phyloP scores from a whole-genome alignment of 1,140 invertebrate genomes.

The Dinothrombium tinctorium region DNA sequence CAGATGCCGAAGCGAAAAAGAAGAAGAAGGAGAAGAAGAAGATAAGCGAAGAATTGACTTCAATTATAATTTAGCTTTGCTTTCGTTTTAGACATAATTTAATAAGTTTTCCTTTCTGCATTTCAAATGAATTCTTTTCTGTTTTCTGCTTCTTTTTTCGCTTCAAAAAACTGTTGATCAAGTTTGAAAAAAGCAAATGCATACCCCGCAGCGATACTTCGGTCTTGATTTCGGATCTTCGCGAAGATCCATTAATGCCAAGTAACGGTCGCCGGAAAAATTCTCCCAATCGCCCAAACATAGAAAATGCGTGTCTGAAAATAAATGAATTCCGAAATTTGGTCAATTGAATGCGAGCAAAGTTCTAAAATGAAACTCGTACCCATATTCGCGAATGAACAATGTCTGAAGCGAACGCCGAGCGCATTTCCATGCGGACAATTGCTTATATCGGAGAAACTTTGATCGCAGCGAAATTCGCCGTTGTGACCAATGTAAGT shows the following conservation, averaged over 20 bases:
- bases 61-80: no score
- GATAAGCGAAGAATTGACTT: no score
- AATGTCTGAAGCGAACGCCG: slow-evolving; percentile 30
- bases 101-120: no score
- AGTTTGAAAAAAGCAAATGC: slow-evolving; percentile 18
- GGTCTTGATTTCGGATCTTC: slow-evolving; percentile 24
- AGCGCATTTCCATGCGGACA: slow-evolving; percentile 37
- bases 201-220: slow-evolving; percentile 40
- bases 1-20: no score
- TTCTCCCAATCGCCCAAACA: slow-evolving; percentile 40
- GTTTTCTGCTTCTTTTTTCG: no score
- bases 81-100: no score
- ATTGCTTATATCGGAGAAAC: slow-evolving; percentile 32
- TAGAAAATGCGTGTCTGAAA: slow-evolving; percentile 34
- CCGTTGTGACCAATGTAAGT: slow-evolving; percentile 32
- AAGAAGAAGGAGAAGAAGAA: no score
- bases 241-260: slow-evolving; percentile 34
- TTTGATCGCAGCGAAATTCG: slow-evolving; percentile 25
- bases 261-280: slow-evolving; percentile 28
- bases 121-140: no score
- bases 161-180: no score
- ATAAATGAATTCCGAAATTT: slow-evolving; percentile 1
- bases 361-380: no score
- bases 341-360: no score
- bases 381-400: slow-evolving; percentile 31